Base-by-base conservation (phyloP, 2,797 vertebrate genomes). In the Acropternis orthonyx region DNA sequence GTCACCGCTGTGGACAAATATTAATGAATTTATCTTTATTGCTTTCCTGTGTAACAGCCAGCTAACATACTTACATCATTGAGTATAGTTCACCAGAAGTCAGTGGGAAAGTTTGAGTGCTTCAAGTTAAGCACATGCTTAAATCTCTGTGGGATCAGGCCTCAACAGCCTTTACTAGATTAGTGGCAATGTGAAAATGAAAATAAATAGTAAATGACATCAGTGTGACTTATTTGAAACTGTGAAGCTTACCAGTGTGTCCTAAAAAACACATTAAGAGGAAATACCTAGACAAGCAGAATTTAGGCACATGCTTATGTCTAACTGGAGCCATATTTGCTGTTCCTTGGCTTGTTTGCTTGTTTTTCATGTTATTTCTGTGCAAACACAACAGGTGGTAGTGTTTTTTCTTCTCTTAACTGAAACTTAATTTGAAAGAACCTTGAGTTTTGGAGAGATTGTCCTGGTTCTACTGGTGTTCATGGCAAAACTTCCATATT, bases 1-100 rank as follows among this genome's bases (percentile, higher is more conserved):
- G 0, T 83, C 56, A 41, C 28, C 32, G 28, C 26, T 78, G 44
- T 36, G 65, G 80, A 62, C 69, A 81, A 88, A 94, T 87, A 85
- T 52, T 62, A 90, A 94, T 86, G 28, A 86, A 65, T 93, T 93
- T 68, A 48, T 83, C 73, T 84, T 91, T 80, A 84, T 66, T 76
- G 59, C 63, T 91, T 84, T 92, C 52, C 59, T 85, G 77, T 86
- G 73, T 66, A 83, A 88, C 6, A 18, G 69, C 67, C 59, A 63
- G 26, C 43, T 66, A 76, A 76, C 67, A 41, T 69, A 5, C 46
- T 82, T 91, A 62, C 63, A 27, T 92, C 54, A 59, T 2, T 59
- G 59, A 39, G 34, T 21, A 16, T 75, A 81, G 72, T 73, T 92
- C 14, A 66, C 22, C n/a, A 90, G 69, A 66, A 90, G 39, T 41